Conservation (phyloP, 2,797 vertebrate genomes). For the Buphagus erythrorhynchus region DNA sequence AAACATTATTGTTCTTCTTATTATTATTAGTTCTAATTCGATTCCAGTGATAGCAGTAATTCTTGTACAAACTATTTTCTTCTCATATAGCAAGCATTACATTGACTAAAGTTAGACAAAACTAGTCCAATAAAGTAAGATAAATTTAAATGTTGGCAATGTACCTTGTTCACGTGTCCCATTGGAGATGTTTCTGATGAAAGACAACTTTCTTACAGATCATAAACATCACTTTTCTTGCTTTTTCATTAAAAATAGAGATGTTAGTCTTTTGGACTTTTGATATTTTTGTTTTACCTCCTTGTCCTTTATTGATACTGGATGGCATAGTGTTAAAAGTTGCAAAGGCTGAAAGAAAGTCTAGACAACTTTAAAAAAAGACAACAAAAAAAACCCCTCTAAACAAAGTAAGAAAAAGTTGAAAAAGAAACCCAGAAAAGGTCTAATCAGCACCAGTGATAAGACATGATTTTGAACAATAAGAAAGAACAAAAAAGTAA, state of each 20-base stretch:
- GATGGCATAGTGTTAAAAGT: background rate
- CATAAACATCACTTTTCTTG: background rate
- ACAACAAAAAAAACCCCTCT: fast-evolving
- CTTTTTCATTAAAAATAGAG: background rate
- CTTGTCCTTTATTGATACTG: background rate
- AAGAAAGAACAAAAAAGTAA: background rate
- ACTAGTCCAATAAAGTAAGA: background rate
- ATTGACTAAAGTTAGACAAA: background rate
- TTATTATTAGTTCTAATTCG: background rate
- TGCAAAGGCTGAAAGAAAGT: background rate
- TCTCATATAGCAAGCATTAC: background rate
- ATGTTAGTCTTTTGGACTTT: background rate
- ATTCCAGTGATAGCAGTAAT: background rate
- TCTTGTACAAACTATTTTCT: background rate
- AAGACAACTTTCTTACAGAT: background rate
- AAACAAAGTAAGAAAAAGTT: background rate
- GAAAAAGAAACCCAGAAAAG: background rate
- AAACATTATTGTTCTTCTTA: background rate
- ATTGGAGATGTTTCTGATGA: background rate
- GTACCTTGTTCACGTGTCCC: background rate
- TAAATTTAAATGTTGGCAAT: background rate
- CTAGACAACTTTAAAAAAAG: background rate
- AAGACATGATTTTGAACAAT: background rate
- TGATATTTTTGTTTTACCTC: background rate
- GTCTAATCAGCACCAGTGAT: background rate